Evolutionary conservation across 1,140 invertebrate genomes (phyloP), one percentile per base, ranked within the genome.

Genomic region (Trichonephila clavata): DNA sequence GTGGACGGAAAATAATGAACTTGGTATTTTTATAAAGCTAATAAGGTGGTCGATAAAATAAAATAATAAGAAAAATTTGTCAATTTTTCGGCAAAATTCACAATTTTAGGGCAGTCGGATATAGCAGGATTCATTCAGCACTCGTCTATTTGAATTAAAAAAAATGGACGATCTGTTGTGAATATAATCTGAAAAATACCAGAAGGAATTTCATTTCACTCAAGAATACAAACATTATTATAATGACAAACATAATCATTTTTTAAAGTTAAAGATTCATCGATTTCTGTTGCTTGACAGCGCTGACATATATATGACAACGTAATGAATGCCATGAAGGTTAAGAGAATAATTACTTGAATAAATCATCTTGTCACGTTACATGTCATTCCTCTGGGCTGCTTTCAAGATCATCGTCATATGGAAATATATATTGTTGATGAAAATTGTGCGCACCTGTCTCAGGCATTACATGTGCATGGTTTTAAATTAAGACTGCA

Each of bases 301-400:
- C 71, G 32, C 71, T 77, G 71, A 77, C 71, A 32, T 77, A 39
- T 77, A 39, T 77, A 77, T 77, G 71, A 77, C 71, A 77, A 77
- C 71, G 27, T 77, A 77, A 77, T 77, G 71, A 77, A 77, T 77
- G 71, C 27, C 27, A 20, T 39, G 71, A 6, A 77, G 32, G 32
- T 24, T 14, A 77, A 77, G 71, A 77, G 71, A 77, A 77, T 77
- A 77, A 77, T 77, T 77, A 77, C 71, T 77, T 77, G 71, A 77
- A 77, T 77, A 77, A 77, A 77, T 77, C 71, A 77, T 77, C 71
- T 77, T 77, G 71, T 77, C 71, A 77, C 71, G 27, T 39, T 39
- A 32, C 71, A 39, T 77, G 71, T 77, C 71, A 77, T 39, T 77
- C 27, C 71, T 39, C 71, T 32, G 32, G 71, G 14, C 27, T 77